These are phyloP conservation scores for Neodontobutis hainanensis DNA, from an alignment of 2,113 vertebrate species.

Conservation along the genomic window DNA sequence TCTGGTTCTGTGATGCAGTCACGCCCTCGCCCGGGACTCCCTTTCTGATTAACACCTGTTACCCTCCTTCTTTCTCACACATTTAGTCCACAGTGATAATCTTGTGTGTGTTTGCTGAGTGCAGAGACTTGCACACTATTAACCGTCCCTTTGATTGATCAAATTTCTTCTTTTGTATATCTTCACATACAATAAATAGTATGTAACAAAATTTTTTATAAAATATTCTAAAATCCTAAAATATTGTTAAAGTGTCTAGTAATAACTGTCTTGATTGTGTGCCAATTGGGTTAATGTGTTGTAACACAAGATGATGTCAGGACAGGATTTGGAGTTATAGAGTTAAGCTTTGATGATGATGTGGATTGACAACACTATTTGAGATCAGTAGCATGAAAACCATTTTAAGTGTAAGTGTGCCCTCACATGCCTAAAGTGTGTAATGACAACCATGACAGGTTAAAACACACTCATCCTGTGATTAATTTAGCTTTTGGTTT, in stretches of 20 bases:
- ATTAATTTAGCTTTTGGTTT: constrained; percentile 39
- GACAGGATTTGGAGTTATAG: no score
- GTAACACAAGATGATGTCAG: no score
- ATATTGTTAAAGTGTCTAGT: no score
- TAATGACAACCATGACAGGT: constrained; percentile 32
- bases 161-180: no score
- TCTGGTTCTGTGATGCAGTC: constrained; percentile 44
- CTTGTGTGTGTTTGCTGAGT: constrained; percentile 56
- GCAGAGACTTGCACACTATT: constrained; percentile 13
- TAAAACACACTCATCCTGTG: background rate
- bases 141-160: no score
- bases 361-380: constrained; percentile 65
- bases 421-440: constrained; percentile 64
- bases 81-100: constrained; percentile 46
- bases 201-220: no score
- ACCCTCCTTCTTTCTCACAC: constrained; percentile 51
- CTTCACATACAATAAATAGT: no score
- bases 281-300: no score
- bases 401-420: constrained; percentile 57
- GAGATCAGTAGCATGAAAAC: constrained; percentile 23
- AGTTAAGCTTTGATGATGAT: no score
- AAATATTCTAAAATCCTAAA: no score
- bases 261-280: no score
- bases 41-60: constrained; percentile 81
- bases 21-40: constrained; percentile 63